These are phyloP conservation scores for Callyntrura sp. DNA, from an alignment of 2,888 invertebrate genomes.

Conservation along the genomic window DNA sequence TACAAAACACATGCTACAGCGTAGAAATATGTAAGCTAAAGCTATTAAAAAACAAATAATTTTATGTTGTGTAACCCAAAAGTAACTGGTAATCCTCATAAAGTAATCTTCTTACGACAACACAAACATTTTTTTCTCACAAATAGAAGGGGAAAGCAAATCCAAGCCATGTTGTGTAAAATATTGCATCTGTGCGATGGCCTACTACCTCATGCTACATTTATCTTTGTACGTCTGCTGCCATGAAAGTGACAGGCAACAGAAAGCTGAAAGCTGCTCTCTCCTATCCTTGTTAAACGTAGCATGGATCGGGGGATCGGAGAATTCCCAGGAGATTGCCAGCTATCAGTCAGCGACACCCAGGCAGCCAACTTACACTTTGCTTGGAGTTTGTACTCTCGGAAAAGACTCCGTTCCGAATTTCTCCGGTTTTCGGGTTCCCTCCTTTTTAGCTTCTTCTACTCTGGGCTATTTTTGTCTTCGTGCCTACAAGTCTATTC, in stretches of 20 bases:
- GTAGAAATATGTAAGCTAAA: no score
- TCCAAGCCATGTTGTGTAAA: no score
- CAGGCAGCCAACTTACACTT: slow-evolving; percentile 79
- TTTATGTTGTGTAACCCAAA: no score
- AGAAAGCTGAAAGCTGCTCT: not conserved
- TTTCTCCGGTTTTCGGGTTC: slow-evolving; percentile 71
- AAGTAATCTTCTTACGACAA: no score
- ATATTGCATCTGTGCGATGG: not conserved
- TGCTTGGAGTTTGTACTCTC: slow-evolving; percentile 75
- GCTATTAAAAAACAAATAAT: no score
- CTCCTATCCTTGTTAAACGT: slow-evolving; percentile 24
- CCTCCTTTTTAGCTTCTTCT: slow-evolving; percentile 41
- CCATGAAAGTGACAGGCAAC: not conserved
- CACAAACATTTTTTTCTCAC: no score
- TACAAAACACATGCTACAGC: no score
- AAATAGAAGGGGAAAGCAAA: no score
- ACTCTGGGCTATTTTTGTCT: slow-evolving; percentile 27
- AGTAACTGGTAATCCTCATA: no score
- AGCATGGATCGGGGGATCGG: slow-evolving; percentile 51
- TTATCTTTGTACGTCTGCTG: no score
- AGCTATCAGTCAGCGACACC: slow-evolving; percentile 80
- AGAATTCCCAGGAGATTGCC: slow-evolving; percentile 79
- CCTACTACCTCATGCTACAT: no score
- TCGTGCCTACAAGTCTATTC: slow-evolving; percentile 3
- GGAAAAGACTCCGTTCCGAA: slow-evolving; percentile 66